Evolutionary conservation across 1,140 invertebrate species (phyloP).

Genomic region (Nymphalis io): DNA sequence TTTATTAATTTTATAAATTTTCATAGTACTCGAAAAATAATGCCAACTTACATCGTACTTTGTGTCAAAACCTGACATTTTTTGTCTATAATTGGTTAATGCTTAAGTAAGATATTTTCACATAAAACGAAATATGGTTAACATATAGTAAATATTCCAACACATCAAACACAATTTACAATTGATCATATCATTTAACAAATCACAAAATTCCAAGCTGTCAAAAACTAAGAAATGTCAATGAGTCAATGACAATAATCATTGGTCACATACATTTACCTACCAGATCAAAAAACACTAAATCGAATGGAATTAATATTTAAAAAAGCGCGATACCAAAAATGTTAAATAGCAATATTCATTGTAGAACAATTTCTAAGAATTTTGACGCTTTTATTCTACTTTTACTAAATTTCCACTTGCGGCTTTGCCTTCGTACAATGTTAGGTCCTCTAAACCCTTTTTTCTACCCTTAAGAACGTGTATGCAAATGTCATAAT

Average conservation of each 20-base stretch:
- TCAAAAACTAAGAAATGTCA: conserved; percentile 14
- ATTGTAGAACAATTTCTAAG: too few species aligned
- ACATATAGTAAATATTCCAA: conserved; percentile 50
- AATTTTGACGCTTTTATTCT: too few species aligned
- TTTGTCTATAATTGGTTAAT: conserved; percentile 14
- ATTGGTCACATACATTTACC: too few species aligned
- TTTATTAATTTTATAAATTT: not conserved
- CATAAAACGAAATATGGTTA: not conserved
- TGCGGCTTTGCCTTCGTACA: too few species aligned
- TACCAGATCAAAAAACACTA: not conserved
- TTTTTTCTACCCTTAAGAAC: too few species aligned
- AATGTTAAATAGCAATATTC: too few species aligned
- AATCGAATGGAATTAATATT: too few species aligned
- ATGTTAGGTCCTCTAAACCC: too few species aligned
- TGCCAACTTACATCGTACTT: conserved; percentile 70
- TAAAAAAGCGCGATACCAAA: too few species aligned
- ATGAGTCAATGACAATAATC: not conserved
- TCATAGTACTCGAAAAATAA: not conserved
- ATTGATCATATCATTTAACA: conserved; percentile 20
- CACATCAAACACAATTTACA: conserved; percentile 50
- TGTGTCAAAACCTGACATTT: conserved; percentile 67
- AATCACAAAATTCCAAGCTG: conserved; percentile 14
- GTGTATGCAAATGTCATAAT: too few species aligned
- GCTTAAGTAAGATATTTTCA: not conserved
- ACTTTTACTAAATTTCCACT: too few species aligned